Evolutionary conservation across 2,888 invertebrate genomes (phyloP).

Genomic region (Lamproptera curius): DNA sequence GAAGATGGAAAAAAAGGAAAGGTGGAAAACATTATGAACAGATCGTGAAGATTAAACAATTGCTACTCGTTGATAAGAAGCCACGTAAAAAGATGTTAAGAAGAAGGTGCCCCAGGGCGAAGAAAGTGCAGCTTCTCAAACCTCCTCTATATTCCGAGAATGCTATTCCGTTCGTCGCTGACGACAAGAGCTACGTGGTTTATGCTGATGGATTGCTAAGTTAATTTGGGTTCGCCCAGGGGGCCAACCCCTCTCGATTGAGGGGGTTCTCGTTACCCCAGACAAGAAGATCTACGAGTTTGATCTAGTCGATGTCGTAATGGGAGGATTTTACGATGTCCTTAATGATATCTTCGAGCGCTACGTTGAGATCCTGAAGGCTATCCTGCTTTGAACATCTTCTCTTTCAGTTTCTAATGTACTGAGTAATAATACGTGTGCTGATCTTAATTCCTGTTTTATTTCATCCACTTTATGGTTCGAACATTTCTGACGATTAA

Average conservation of each 20-base stretch:
- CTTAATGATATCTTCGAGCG: neutral
- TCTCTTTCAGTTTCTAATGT: neutral
- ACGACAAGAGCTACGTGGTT: constrained; percentile 37
- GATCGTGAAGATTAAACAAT: constrained; percentile 42
- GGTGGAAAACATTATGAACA: constrained; percentile 45
- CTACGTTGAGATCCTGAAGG: neutral
- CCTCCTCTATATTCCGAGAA: constrained; percentile 42
- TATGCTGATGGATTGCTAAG: constrained; percentile 46
- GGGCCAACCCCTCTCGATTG: constrained; percentile 40
- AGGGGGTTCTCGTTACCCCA: constrained; percentile 42
- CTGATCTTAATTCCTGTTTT: no score
- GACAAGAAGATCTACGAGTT: constrained; percentile 59
- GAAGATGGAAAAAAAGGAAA: constrained; percentile 43
- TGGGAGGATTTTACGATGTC: constrained; percentile 17
- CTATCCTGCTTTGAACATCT: neutral
- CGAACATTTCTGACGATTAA: no score
- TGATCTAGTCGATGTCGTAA: constrained; percentile 32
- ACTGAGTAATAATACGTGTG: no score
- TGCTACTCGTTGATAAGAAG: constrained; percentile 45
- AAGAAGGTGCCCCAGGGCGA: constrained; percentile 46
- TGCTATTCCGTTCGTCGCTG: constrained; percentile 38
- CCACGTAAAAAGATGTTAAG: constrained; percentile 36
- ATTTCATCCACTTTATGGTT: no score
- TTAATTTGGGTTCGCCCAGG: constrained; percentile 32
- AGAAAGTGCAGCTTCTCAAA: constrained; percentile 37